Conservation (phyloP, 2,113 vertebrate species). For the Tetrax tetrax region DNA sequence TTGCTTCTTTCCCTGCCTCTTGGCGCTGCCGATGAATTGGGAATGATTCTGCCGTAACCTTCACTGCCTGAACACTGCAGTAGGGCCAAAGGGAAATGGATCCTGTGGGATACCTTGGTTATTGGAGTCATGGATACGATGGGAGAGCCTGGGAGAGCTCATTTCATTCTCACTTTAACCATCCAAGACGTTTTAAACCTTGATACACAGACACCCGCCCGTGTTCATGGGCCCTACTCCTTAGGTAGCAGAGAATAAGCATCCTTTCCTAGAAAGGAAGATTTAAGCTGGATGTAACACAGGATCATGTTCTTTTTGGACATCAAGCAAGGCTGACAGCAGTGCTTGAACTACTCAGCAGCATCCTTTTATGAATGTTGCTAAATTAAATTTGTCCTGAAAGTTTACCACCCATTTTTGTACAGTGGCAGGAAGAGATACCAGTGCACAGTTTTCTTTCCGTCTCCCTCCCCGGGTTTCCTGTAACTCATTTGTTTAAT, state of each 20-base stretch:
- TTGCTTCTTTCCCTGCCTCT: not conserved
- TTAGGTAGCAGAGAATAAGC: not conserved
- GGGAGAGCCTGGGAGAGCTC: not conserved
- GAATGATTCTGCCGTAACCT: not conserved
- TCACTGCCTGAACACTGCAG: not conserved
- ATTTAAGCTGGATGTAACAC: not conserved
- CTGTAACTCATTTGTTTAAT: not conserved
- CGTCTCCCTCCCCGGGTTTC: not conserved
- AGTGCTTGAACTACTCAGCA: not conserved
- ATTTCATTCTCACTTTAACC: not conserved
- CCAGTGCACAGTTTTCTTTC: not conserved
- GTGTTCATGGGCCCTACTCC: rapidly evolving
- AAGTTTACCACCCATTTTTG: not conserved
- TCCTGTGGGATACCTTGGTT: not conserved
- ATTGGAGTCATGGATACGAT: not conserved
- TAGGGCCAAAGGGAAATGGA: not conserved
- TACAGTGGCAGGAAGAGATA: not conserved
- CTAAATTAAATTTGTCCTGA: not conserved
- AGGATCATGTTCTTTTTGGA: not conserved
- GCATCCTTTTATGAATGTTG: not conserved
- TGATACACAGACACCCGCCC: not conserved
- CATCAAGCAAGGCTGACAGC: not conserved
- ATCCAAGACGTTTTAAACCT: not conserved
- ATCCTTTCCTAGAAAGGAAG: not conserved
- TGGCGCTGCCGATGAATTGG: not conserved